Base-by-base conservation (phyloP, 2,113 vertebrate species). In the Callaeas wilsoni region DNA sequence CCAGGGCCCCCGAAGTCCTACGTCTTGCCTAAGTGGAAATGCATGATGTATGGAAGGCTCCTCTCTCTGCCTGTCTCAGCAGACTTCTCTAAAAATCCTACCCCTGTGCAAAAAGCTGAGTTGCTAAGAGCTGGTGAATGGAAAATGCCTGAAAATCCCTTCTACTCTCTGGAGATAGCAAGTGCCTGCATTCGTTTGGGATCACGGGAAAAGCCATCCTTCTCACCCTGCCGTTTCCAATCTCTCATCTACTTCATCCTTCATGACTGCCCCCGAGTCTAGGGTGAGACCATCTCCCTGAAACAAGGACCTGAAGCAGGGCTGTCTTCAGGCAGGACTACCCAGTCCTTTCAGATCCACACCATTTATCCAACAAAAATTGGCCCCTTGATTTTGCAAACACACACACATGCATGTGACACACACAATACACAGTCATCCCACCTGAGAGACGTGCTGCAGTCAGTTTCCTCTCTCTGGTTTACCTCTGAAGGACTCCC, bases 381-480 rank as follows among this genome's bases (percentile, higher is more conserved):
- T 4, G 9, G 18, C 18, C 53, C 16, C 19, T 53, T 69, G 16
- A 26, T 7, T 56, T 63, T 70, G 69, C 5, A 6, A 33, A 42
- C 0, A 1, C 16, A 27, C 17, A n/a, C 9, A 14, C 2, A 26
- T 4, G 7, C 19, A 20, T 6, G 41, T 0, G 0, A 14, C 6
- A n/a, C 17, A 12, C 3, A 1, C 3, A 25, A 44, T 15, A 47
- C 15, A 4, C 1, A 4, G 30, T 23, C 50, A 60, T 56, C 30
- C 25, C 60, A 14, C 12, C 32, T 0, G 1, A 69, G 14, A 42
- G 57, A 56, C 14, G 33, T 57, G 42, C 35, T 68, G 27, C 29
- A 33, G 46, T 60, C 27, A 33, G 55, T 50, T 81, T 74, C 12
- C 12, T 75, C 42, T 52, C 35, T 46, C 64, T 33, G 20, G 7